phyloP scores from a whole-genome alignment of 1,140 invertebrate species.

The Drosophila subobscura region DNA sequence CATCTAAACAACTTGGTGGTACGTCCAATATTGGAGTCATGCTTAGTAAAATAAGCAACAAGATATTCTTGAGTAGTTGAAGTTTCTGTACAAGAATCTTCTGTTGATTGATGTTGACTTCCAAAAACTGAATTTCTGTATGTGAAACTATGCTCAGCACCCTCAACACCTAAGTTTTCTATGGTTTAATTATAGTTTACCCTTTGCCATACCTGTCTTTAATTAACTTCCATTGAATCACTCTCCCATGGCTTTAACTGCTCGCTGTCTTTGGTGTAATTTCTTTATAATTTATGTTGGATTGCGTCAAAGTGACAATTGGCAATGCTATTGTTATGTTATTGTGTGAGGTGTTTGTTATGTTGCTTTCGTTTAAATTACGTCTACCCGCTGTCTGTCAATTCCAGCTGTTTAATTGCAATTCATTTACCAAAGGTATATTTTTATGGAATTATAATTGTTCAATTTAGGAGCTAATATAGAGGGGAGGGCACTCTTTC shows the following conservation, averaged over 20 bases:
- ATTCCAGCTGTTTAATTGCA: constrained; percentile 46
- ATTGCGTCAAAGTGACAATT: constrained; percentile 79
- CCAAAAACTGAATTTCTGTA: too few species aligned
- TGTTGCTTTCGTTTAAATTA: constrained; percentile 46
- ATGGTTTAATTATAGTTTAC: too few species aligned
- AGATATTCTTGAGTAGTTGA: too few species aligned
- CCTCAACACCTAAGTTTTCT: too few species aligned
- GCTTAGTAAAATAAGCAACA: too few species aligned
- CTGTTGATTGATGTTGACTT: too few species aligned
- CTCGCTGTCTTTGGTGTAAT: not conserved
- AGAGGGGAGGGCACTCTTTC: not conserved
- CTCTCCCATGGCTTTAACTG: not conserved
- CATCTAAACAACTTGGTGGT: too few species aligned
- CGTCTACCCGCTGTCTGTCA: constrained; percentile 5
- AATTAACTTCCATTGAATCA: constrained; percentile 72
- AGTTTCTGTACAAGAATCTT: too few species aligned
- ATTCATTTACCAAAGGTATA: constrained; percentile 21
- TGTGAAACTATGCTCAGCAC: too few species aligned
- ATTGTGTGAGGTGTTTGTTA: constrained; percentile 36
- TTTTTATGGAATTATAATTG: constrained; percentile 39
- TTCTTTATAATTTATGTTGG: constrained; percentile 4
- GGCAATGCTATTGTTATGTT: constrained; percentile 44
- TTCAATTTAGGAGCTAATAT: constrained; percentile 15
- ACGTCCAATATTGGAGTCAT: too few species aligned
- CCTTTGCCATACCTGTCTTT: constrained; percentile 38